These are phyloP conservation scores for Cryptocheilus praepositus DNA, from an alignment of 2,888 invertebrate genomes.

Conservation along the genomic window DNA sequence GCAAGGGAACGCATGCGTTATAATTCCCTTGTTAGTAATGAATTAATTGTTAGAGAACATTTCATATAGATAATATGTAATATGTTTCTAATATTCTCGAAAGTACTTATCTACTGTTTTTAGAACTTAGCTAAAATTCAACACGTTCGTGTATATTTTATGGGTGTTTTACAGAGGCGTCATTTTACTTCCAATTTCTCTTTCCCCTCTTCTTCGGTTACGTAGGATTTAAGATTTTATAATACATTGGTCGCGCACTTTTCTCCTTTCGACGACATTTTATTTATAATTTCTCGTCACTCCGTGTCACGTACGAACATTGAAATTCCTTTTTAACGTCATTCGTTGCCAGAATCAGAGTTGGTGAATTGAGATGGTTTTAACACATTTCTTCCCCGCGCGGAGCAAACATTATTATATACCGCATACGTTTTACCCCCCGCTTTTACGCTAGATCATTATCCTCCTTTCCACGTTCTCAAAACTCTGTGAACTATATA, in stretches of 20 bases:
- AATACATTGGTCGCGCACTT: slow-evolving; percentile 32
- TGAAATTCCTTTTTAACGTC: slow-evolving; percentile 16
- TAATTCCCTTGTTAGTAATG: slow-evolving; percentile 68
- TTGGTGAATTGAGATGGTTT: neutral
- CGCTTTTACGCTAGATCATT: neutral
- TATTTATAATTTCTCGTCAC: slow-evolving; percentile 39
- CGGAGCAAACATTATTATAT: neutral
- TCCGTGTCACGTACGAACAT: slow-evolving; percentile 22
- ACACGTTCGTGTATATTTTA: slow-evolving; percentile 52
- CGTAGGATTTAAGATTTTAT: slow-evolving; percentile 56
- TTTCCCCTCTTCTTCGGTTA: slow-evolving; percentile 37
- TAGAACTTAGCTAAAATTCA: slow-evolving; percentile 69
- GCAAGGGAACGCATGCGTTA: slow-evolving; percentile 66
- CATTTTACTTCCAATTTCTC: slow-evolving; percentile 30
- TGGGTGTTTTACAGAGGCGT: slow-evolving; percentile 46
- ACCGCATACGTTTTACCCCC: neutral
- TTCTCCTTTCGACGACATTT: slow-evolving; percentile 47
- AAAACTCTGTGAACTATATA: slow-evolving; percentile 28
- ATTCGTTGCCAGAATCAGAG: neutral
- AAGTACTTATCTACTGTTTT: slow-evolving; percentile 74
- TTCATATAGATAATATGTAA: slow-evolving; percentile 69
- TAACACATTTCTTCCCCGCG: neutral
- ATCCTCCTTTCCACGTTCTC: slow-evolving; percentile 44
- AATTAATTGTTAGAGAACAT: slow-evolving; percentile 68
- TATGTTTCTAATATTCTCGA: slow-evolving; percentile 72